phyloP scores from a whole-genome alignment of 1,140 invertebrate species.

The Sminthurinus signatus region DNA sequence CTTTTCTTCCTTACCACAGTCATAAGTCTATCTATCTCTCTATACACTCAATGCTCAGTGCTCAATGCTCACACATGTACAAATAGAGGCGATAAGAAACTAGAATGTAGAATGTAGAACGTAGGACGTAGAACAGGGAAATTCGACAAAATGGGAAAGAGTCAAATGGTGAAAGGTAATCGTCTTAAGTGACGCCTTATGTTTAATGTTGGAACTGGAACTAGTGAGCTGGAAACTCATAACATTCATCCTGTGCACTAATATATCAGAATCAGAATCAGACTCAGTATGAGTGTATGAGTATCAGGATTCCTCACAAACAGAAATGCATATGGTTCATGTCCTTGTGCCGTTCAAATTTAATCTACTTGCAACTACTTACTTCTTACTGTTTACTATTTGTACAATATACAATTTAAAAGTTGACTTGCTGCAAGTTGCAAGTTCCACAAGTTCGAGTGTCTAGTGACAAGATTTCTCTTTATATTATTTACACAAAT shows the following conservation, averaged over 20 bases:
- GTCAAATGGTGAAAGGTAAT: neutral
- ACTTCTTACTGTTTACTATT: too few species aligned
- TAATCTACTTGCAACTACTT: too few species aligned
- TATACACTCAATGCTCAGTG: neutral
- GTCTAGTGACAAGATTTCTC: too few species aligned
- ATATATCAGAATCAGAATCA: neutral
- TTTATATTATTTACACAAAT: too few species aligned
- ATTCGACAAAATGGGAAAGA: neutral
- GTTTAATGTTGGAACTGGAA: neutral
- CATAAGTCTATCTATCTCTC: neutral
- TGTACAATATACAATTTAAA: too few species aligned
- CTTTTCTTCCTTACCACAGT: neutral
- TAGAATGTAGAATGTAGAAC: neutral
- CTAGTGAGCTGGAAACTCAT: neutral
- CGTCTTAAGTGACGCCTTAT: slow-evolving; percentile 7
- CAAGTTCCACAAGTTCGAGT: too few species aligned
- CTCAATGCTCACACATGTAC: neutral
- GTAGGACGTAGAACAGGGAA: neutral
- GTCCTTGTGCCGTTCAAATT: neutral
- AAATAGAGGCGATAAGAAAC: neutral
- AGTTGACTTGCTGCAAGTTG: too few species aligned
- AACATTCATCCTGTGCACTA: neutral
- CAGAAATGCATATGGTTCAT: neutral
- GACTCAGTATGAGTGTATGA: neutral
- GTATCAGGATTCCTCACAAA: neutral